These are phyloP conservation scores for Pseudorhiza aurosa DNA, from an alignment of 30 jellyfish, hydroid and myxozoan genomes.

Conservation along the genomic window DNA sequence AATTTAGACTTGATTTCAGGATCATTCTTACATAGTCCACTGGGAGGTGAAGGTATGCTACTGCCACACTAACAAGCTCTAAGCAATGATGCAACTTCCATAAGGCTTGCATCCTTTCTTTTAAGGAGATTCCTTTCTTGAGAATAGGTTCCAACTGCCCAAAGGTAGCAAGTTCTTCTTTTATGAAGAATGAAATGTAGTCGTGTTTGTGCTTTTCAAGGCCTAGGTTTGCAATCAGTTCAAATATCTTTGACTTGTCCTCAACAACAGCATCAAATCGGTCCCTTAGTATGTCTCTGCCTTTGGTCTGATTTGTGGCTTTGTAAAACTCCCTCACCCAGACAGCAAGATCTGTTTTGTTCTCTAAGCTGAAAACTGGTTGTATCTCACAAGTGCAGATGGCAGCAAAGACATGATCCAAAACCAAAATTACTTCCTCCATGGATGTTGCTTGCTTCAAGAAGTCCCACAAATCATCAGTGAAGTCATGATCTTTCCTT, in stretches of 20 bases:
- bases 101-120: constrained; percentile 26
- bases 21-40: constrained; percentile 45
- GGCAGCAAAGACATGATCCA: constrained; percentile 45
- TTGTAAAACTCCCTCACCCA: constrained; percentile 60
- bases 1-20: constrained; percentile 52
- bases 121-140: neutral
- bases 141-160: constrained; percentile 63
- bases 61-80: constrained; percentile 53
- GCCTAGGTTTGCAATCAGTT: constrained; percentile 57
- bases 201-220: constrained; percentile 41
- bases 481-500: constrained; percentile 60
- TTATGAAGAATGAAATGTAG: constrained; percentile 45
- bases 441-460: constrained; percentile 18
- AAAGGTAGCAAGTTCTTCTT: constrained; percentile 64
- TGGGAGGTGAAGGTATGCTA: constrained; percentile 6
- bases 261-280: constrained; percentile 19
- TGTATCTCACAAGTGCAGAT: constrained; percentile 59
- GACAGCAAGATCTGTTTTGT: constrained; percentile 38
- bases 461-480: constrained; percentile 61
- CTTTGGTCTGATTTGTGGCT: constrained; percentile 13
- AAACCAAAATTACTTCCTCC: constrained; percentile 18
- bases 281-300: constrained; percentile 23
- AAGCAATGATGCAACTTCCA: constrained; percentile 62
- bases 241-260: constrained; percentile 6
- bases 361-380: constrained; percentile 57